A percentile compares a stretch with the other conserved stretches of the same genome.
Evolutionary conservation across 2,113 vertebrate species (phyloP).

Genomic region (Hippocampus comes): DNA sequence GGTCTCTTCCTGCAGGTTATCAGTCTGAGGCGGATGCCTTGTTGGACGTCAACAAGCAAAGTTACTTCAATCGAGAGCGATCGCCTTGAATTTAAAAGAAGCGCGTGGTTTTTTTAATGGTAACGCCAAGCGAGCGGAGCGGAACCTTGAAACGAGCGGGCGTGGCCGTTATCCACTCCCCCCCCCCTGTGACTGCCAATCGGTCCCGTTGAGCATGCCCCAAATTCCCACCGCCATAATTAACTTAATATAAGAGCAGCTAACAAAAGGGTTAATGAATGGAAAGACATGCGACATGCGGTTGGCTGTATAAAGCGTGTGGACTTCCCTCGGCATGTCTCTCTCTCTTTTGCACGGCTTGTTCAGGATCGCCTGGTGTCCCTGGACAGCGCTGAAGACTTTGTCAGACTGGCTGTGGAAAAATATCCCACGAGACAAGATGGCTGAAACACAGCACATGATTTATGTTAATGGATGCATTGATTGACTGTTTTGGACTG

Average conservation of each 20-base stretch:
- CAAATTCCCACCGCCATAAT: too few species aligned
- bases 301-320: neutral
- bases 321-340: neutral
- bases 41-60: conserved; percentile 4
- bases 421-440: conserved; percentile 2
- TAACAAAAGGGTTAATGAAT: neutral
- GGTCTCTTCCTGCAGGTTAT: neutral
- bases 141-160: too few species aligned
- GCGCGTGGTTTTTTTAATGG: too few species aligned
- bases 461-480: neutral
- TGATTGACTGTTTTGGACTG: neutral
- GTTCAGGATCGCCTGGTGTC: conserved; percentile 1
- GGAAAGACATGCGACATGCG: neutral
- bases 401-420: conserved; percentile 8
- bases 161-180: neutral
- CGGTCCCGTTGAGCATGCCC: too few species aligned
- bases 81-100: too few species aligned
- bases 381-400: conserved; percentile 10
- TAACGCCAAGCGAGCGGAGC: too few species aligned
- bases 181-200: too few species aligned
- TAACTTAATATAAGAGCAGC: neutral
- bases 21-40: conserved; percentile 3
- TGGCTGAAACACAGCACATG: neutral
- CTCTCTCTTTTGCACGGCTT: neutral
- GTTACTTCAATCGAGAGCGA: neutral